Base-by-base conservation (phyloP, 2,113 vertebrate species). In the Hippotragus niger region DNA sequence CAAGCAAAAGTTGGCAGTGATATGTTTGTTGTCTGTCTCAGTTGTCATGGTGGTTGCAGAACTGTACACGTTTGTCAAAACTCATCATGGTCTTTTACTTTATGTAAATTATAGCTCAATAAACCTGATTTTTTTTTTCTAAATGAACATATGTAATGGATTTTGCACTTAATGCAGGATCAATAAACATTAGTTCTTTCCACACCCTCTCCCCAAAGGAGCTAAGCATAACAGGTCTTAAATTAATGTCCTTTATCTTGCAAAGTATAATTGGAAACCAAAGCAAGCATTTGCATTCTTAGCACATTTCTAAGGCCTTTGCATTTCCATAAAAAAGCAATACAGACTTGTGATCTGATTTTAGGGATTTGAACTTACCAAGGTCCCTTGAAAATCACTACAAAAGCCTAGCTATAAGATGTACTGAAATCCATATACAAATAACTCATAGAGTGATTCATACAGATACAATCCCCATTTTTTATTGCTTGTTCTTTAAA, bases 251-350 rank as follows among this genome's bases (percentile, higher is more conserved):
- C 13, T 95, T 96, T n/a, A 78, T 85, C 40, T 88, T 43, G 3
- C 2, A 9, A 91, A 17, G 15, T 81, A 29, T 90, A 96, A 58
- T 71, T 90, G 23, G 85, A 97, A 93, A 87, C 40, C 33, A 52
- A 96, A 95, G 45, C 10, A 52, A 97, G 9, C 16, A 84, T 81
- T 95, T 97, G 71, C 40, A 96, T 53, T 74, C 86, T 45, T 96
- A 90, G 29, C 14, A 62, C 40, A 88, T 87, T 90, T 74, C 62
- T 90, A 71, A 94, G 36, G 12, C 5, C 11, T 93, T 94, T 90
- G 1, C 3, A 76, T 97, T 98, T 96, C 40, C 62, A 45, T 57
- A 64, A 53, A 94, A 23, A 88, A 97, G 31, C 23, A 76, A 17
- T 17, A 40, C 1, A 81, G 76, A 84, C 13, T n/a, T 15, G 2